A percentile compares a stretch with the other conserved stretches of the same genome.
phyloP scores from a whole-genome alignment of 1,140 invertebrate genomes.

The Coptotermes formosanus region DNA sequence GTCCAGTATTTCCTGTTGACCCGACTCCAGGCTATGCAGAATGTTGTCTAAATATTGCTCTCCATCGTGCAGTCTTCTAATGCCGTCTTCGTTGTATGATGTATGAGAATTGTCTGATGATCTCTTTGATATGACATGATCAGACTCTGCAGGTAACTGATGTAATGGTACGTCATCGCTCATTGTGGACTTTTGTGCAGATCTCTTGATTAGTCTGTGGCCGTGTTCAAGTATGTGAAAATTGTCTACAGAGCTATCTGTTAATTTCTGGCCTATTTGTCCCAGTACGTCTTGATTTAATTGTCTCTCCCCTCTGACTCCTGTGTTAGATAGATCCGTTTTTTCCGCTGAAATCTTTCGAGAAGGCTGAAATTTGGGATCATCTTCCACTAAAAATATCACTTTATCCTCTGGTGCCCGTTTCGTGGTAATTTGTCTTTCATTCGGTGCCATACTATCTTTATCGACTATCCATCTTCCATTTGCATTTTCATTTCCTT shows the following conservation, averaged over 20 bases:
- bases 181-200: neutral
- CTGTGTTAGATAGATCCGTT: neutral
- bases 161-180: neutral
- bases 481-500: neutral
- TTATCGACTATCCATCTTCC: neutral
- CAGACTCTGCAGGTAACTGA: too few relatives aligned
- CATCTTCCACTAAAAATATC: slow-evolving; percentile 20
- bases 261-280: neutral
- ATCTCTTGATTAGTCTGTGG: neutral
- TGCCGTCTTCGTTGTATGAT: neutral
- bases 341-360: neutral
- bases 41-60: slow-evolving; percentile 20
- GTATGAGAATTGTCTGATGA: neutral
- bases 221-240: neutral
- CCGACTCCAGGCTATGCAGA: neutral
- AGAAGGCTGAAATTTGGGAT: neutral
- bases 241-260: neutral
- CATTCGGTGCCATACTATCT: neutral
- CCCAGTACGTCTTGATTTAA: neutral
- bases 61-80: neutral
- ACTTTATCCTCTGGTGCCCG: neutral
- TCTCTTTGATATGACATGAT: slow-evolving; percentile 11
- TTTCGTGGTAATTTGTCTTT: neutral
- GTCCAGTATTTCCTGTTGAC: neutral
- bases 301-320: neutral